Base-by-base conservation (phyloP, 2,797 vertebrate genomes). In the Brachyrhaphis roseni region DNA sequence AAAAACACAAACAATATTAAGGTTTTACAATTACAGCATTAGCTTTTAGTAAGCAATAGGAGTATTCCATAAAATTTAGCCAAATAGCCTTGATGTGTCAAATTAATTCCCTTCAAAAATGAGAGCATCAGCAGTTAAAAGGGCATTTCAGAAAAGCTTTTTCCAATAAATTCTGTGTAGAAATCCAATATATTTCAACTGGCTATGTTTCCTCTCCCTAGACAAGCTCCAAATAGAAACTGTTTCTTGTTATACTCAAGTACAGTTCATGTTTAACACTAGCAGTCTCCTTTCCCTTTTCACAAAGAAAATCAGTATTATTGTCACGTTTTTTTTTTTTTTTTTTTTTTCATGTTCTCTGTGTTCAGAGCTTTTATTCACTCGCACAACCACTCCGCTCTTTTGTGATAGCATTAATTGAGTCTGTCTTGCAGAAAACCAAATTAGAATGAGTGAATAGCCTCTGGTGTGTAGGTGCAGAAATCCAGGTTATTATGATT, bases 371-470 rank as follows among this genome's bases (percentile, higher is more conserved):
- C 39, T 70, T 45, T 70, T 70, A 70, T 70, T 26, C 20, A n/a
- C 41, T 41, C 5, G 11, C 66, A 43, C 39, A 70, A 45, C 66
- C 66, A 70, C 23, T 70, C 39, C 5, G 2, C n/a, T 36, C 66
- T 70, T 68, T 70, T n/a, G 66, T 45, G 90, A 91, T 91, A 79
- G 91, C 90, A 86, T 89, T 85, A 91, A 93, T 88, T 91, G 91
- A 93, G 92, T 87, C 90, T 83, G 82, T 88, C 87, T 87, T 81
- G 81, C 87, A 88, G 78, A 83, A 95, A 94, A 95, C 90, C 87
- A 93, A 94, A 95, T 95, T 94, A 94, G 90, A 89, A 78, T 87
- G 89, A 94, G 91, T 91, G 95, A 95, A 94, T 93, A 90, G 89
- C 85, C 86, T 91, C 88, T 47, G 43, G 82, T 88, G 79, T 87